These are phyloP conservation scores for Coreius guichenoti DNA, from an alignment of 2,797 vertebrate species.

Conservation along the genomic window DNA sequence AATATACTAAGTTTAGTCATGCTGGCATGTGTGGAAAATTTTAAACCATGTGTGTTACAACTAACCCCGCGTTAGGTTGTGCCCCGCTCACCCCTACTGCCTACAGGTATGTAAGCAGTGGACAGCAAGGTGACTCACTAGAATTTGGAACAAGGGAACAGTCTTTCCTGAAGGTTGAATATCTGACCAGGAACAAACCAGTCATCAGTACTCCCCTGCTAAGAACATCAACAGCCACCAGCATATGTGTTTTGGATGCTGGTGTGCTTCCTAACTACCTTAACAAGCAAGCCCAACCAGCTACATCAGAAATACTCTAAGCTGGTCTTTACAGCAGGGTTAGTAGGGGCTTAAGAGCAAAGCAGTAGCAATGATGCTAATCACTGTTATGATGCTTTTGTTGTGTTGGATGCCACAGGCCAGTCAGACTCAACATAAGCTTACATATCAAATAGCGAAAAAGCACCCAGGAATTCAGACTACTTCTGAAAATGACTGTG, in stretches of 20 bases:
- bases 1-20: too few relatives aligned
- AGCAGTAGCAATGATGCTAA: not conserved
- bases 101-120: not conserved
- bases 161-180: not conserved
- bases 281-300: not conserved
- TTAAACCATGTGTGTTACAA: too few relatives aligned
- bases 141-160: not conserved
- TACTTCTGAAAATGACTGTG: conserved; percentile 21
- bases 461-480: not conserved
- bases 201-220: not conserved
- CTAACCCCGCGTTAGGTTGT: too few relatives aligned
- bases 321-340: conserved; percentile 2
- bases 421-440: not conserved
- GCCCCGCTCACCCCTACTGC: not conserved
- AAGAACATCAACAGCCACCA: not conserved
- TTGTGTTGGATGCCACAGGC: not conserved
- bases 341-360: not conserved
- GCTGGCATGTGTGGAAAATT: too few relatives aligned
- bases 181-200: conserved; percentile 10
- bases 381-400: not conserved
- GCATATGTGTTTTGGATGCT: not conserved
- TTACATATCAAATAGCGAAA: conserved; percentile 7
- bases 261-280: not conserved
- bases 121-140: not conserved
- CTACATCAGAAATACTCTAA: not conserved